Evolutionary conservation across 2,888 invertebrate genomes (phyloP), one percentile per base, ranked within the genome.

Genomic region (Hirtodrosophila duncani): DNA sequence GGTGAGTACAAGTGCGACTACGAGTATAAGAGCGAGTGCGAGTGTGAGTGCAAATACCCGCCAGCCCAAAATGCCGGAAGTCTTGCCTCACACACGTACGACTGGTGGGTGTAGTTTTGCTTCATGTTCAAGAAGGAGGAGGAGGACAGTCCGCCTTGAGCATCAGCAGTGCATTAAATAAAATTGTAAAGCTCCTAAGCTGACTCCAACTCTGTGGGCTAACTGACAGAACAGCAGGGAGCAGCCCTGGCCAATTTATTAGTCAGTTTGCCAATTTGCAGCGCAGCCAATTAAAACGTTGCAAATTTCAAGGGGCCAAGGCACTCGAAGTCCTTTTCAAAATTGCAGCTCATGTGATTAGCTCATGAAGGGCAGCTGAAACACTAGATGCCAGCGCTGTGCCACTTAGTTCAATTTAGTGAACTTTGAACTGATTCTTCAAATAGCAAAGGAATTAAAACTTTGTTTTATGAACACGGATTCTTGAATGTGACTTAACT

Each of bases 1-100:
- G 93, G 92, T 92, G 88, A 84, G 83, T 71, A 41, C 42, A 26
- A 27, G 16, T 23, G 21, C n/a, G n/a, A n/a, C n/a, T 29, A 3
- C 16, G 8, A 2, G 14, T 10, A 2, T 9, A n/a, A n/a, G n/a
- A n/a, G n/a, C n/a, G n/a, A n/a, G n/a, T n/a, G n/a, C n/a, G n/a
- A n/a, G n/a, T n/a, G 7, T 10, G 30, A 45, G 20, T 44, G 31
- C 41, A 31, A 21, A 29, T 29, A 43, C 27, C 17, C 30, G 18
- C 39, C 31, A 30, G 48, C 39, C 36, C 50, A 39, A 55, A 31
- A 39, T 72, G 69, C 67, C 69, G 74, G 74, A 72, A 69, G 57
- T 60, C 36, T 59, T 39, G 33, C 21, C 18, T 13, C 46, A 9
- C 14, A 10, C 33, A 41, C 43, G 51, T 44, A 11, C 37, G 50